Conservation (phyloP, 2,888 invertebrate species). For the Magallana nippona region DNA sequence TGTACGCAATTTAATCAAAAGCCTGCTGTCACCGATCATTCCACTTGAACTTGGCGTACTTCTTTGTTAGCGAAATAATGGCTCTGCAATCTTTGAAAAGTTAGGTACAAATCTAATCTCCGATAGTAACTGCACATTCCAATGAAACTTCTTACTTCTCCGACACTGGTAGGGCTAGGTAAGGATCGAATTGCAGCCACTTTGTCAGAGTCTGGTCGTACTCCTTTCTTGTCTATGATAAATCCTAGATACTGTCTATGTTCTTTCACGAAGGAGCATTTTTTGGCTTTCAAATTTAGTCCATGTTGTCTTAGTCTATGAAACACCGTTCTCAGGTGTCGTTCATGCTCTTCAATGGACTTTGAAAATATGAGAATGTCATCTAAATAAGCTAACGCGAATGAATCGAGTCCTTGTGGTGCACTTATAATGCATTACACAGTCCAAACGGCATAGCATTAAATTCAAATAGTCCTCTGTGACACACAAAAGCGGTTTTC, state of each 20-base stretch:
- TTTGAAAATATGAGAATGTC: conserved; percentile 30
- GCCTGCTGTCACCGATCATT: conserved; percentile 42
- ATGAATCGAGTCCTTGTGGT: conserved; percentile 38
- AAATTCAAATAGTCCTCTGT: conserved; percentile 51
- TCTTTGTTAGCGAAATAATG: conserved; percentile 50
- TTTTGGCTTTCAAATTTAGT: conserved; percentile 33
- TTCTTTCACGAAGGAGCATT: conserved; percentile 39
- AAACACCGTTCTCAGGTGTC: too few relatives aligned
- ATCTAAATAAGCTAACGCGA: conserved; percentile 43
- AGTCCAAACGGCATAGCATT: conserved; percentile 48
- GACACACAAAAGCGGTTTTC: conserved; percentile 48
- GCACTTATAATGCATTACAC: conserved; percentile 41
- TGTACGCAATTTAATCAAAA: conserved; percentile 50
- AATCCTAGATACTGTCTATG: conserved; percentile 53
- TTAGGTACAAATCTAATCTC: conserved; percentile 54
- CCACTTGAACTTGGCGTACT: conserved; percentile 53
- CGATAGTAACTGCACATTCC: conserved; percentile 57
- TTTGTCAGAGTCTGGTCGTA: conserved; percentile 47
- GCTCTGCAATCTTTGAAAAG: conserved; percentile 52
- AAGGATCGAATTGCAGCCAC: conserved; percentile 47
- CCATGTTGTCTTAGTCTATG: conserved; percentile 12
- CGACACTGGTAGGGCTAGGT: conserved; percentile 46
- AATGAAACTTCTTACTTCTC: conserved; percentile 53
- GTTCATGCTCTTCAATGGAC: too few relatives aligned
- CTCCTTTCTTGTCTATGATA: conserved; percentile 42